phyloP scores from a whole-genome alignment of 2,113 vertebrate species.

The Columba livia region DNA sequence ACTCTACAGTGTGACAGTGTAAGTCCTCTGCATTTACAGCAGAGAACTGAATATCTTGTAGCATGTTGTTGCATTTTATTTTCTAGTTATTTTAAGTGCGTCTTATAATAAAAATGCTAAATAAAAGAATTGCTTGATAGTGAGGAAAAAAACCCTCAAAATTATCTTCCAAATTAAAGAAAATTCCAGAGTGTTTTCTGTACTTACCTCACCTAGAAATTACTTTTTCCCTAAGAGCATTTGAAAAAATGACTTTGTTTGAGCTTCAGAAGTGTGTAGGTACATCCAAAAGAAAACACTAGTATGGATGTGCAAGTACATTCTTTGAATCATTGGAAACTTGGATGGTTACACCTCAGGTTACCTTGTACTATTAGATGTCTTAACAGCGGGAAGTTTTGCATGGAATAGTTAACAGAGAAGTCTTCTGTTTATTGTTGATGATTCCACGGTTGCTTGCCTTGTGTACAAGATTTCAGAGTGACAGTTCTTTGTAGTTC shows the following conservation, averaged over 20 bases:
- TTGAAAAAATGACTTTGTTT: background rate
- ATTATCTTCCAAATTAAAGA: background rate
- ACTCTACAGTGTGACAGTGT: background rate
- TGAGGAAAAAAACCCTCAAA: background rate
- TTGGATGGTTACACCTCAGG: background rate
- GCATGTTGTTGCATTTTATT: background rate
- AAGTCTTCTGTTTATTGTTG: background rate
- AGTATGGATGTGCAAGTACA: background rate
- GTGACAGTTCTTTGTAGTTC: background rate
- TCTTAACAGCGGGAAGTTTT: background rate
- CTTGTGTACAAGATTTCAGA: background rate
- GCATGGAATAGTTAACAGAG: background rate
- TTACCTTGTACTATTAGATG: background rate
- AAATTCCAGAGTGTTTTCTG: background rate
- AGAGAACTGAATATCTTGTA: background rate
- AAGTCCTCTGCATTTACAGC: background rate
- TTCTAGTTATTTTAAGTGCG: background rate
- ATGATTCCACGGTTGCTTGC: background rate
- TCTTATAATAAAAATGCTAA: background rate
- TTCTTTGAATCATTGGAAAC: background rate
- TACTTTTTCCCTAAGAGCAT: background rate
- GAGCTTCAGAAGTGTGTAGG: background rate
- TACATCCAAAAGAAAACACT: background rate
- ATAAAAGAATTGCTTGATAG: background rate
- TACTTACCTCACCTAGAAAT: background rate